Evolutionary conservation across 1,140 invertebrate species (phyloP), one percentile per base, ranked within the genome.

Genomic region (Leucophenga varia): DNA sequence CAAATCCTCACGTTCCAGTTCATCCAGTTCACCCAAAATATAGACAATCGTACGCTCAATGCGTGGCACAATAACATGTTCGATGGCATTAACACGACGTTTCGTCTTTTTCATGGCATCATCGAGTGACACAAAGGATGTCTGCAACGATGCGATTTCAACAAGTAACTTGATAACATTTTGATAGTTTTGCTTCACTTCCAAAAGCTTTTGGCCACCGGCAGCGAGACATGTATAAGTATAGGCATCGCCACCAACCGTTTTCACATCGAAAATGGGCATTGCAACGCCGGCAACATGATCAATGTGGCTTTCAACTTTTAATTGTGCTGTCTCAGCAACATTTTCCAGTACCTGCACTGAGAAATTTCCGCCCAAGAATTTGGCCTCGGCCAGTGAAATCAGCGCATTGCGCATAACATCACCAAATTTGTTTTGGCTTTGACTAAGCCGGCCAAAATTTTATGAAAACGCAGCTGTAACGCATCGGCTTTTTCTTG

Each of bases 371-470:
- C 95, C 95, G 30, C 90, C 91, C 1, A 94, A 87, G 78, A 99
- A 99, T 78, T 98, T 98, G 9, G 95, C 95, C 80, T 98, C 95
- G 1, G 96, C 95, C 42, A 98, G 76, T 13, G 95, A 98, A 79
- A 98, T 98, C 1, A 94, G 90, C 53, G 96, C 95, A 76, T 97
- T 93, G 77, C 97, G 98, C 95, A 98, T 98, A 1, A 98, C 93
- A 76, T 98, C 94, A 48, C 96, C 96, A 98, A 98, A 35, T 95
- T 78, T 46, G 90, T 91, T 86, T 99, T 99, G 36, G 95, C 98
- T 92, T 97, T 93, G 77, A 98, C 94, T 69, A 98, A 98, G 85
- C 97, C 97, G 57, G 89, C 87, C 36, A 98, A 79, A 79, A 99
- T 98, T 79, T 87, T 80, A 74, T 95, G 84, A 78, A 99, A 99